Evolutionary conservation across 1,140 invertebrate genomes (phyloP).

Genomic region (Bradysia coprophila): DNA sequence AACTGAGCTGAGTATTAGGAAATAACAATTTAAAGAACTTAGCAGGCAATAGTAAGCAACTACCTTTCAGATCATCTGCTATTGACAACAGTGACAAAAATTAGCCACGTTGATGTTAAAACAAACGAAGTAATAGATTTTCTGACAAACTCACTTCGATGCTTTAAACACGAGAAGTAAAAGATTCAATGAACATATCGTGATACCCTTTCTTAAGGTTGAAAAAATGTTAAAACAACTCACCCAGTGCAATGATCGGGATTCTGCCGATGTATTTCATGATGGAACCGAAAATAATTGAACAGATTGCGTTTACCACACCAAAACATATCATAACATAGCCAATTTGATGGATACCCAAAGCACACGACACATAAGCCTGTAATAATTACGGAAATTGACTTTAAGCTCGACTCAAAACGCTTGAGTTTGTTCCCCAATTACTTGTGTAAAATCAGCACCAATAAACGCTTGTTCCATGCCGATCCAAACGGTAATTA

Average conservation of each 20-base stretch:
- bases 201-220: too few relatives aligned
- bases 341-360: constrained; percentile 79
- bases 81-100: too few relatives aligned
- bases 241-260: constrained; percentile 60
- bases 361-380: constrained; percentile 83
- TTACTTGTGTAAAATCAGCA: constrained; percentile 83
- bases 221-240: neutral
- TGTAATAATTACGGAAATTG: constrained; percentile 27
- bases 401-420: neutral
- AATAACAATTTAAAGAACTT: too few relatives aligned
- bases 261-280: constrained; percentile 84
- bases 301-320: constrained; percentile 75
- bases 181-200: too few relatives aligned
- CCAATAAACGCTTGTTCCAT: constrained; percentile 94
- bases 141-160: too few relatives aligned
- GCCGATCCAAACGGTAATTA: constrained; percentile 90
- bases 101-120: too few relatives aligned
- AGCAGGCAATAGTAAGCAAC: too few relatives aligned
- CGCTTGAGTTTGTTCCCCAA: neutral
- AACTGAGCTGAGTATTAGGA: too few relatives aligned
- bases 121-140: too few relatives aligned
- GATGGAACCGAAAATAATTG: constrained; percentile 71
- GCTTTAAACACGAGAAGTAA: too few relatives aligned
- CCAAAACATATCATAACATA: constrained; percentile 94
- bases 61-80: too few relatives aligned